phyloP scores from a whole-genome alignment of 1,140 invertebrate species.

The Manduca sexta region DNA sequence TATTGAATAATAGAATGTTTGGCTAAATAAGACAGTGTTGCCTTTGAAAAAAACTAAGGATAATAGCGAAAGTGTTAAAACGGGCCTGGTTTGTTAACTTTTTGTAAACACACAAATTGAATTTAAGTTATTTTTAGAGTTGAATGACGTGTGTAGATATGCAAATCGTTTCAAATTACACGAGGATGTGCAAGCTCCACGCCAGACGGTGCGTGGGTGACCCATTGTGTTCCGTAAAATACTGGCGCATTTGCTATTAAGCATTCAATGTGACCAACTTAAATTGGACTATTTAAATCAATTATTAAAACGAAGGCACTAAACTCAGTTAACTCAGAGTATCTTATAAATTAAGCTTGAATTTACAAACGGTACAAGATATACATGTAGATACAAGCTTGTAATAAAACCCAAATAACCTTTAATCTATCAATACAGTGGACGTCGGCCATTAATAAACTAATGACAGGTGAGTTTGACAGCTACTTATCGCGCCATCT shows the following conservation, averaged over 20 bases:
- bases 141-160: conserved; percentile 38
- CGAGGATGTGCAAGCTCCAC: conserved; percentile 33
- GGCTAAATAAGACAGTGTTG: conserved; percentile 49
- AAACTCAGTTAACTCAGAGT: not conserved
- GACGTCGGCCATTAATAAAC: conserved; percentile 56
- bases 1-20: conserved; percentile 18
- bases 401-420: conserved; percentile 38
- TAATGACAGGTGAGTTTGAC: conserved; percentile 66
- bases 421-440: conserved; percentile 48
- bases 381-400: no score
- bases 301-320: not conserved
- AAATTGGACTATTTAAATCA: conserved; percentile 35
- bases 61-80: conserved; percentile 64
- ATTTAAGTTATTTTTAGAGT: conserved; percentile 34
- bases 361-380: no score
- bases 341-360: no score
- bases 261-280: conserved; percentile 29
- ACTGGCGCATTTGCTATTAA: conserved; percentile 30
- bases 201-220: conserved; percentile 62
- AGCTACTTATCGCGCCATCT: conserved; percentile 66
- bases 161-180: conserved; percentile 58
- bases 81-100: conserved; percentile 39
- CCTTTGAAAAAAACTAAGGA: conserved; percentile 40
- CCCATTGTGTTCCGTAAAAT: conserved; percentile 52
- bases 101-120: conserved; percentile 37